A percentile compares a stretch with the other conserved stretches of the same genome.
phyloP scores from a whole-genome alignment of 2,113 vertebrate species.

The Acrocephalus kingi region DNA sequence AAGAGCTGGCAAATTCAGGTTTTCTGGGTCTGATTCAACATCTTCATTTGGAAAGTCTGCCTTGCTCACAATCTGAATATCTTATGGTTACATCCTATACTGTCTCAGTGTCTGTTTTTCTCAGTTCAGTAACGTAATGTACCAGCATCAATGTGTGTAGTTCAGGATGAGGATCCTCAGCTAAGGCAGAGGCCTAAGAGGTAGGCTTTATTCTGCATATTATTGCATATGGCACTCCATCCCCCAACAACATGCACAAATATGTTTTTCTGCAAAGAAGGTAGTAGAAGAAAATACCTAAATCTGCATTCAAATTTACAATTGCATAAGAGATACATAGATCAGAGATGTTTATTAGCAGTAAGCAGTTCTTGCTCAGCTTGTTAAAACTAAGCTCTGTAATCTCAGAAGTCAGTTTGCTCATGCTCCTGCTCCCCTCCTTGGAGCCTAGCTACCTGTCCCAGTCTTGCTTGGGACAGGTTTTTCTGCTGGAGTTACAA shows the following conservation, averaged over 20 bases:
- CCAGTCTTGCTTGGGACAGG: neutral
- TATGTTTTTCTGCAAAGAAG: neutral
- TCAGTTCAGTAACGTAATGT: neutral
- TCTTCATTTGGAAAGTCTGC: neutral
- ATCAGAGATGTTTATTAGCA: neutral
- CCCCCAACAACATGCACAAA: neutral
- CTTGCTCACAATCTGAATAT: neutral
- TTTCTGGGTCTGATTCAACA: neutral
- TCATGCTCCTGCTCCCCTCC: neutral
- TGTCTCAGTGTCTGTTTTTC: neutral
- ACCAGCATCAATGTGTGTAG: rapidly evolving
- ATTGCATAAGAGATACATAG: neutral
- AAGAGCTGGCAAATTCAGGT: neutral
- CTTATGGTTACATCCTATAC: neutral
- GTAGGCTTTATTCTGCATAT: neutral
- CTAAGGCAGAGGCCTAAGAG: neutral
- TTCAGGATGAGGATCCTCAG: neutral
- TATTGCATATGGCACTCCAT: neutral
- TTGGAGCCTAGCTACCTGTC: neutral
- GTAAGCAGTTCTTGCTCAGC: neutral
- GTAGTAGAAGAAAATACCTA: neutral
- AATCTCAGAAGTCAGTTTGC: neutral
- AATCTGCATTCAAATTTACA: neutral
- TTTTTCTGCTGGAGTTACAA: neutral
- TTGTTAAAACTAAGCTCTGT: neutral